phyloP scores from a whole-genome alignment of 2,113 vertebrate species.

The Oenanthe oenanthe region DNA sequence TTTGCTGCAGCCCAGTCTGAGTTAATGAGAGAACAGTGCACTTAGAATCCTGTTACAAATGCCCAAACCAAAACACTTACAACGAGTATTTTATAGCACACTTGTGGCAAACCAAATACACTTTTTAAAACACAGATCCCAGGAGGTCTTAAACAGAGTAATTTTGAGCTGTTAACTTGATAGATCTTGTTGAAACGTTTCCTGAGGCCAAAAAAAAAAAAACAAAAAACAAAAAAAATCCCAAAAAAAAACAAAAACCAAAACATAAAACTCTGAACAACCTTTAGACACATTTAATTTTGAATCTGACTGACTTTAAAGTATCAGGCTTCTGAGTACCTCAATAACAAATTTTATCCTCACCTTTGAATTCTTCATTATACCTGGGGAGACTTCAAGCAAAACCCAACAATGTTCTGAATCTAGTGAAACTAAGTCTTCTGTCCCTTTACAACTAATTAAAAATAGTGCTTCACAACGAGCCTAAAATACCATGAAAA shows the following conservation, averaged over 20 bases:
- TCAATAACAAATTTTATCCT: not conserved
- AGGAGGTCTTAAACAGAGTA: not conserved
- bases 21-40: not conserved
- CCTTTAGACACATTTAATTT: not conserved
- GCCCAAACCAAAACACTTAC: not conserved
- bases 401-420: not conserved
- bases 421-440: not conserved
- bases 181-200: not conserved
- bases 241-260: not conserved
- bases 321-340: not conserved
- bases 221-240: not conserved
- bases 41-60: not conserved
- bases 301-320: not conserved
- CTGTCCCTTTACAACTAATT: not conserved
- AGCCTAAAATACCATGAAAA: not conserved
- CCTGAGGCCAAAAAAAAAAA: not conserved
- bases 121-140: not conserved
- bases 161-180: not conserved
- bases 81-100: not conserved
- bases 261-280: not conserved
- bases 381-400: not conserved
- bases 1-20: not conserved
- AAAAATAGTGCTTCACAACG: rapidly evolving
- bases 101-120: not conserved
- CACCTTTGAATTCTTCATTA: not conserved